These are phyloP conservation scores for Charina bottae DNA, from an alignment of 2,113 vertebrate species.

Conservation along the genomic window DNA sequence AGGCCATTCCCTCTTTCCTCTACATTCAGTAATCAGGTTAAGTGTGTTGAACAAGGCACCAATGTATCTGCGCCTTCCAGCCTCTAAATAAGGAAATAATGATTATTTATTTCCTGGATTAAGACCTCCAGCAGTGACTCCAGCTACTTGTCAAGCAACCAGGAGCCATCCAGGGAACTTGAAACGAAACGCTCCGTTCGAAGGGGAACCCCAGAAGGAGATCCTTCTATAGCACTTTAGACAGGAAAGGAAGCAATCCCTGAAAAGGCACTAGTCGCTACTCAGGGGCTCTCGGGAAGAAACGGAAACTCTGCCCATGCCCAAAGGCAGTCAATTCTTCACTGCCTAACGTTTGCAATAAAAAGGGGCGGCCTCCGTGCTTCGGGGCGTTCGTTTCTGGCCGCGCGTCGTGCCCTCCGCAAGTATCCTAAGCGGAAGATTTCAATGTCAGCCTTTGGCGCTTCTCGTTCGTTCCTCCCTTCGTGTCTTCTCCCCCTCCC, in stretches of 20 bases:
- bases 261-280: background rate
- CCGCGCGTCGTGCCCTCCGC: background rate
- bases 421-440: background rate
- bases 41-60: background rate
- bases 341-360: background rate
- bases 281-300: background rate
- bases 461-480: background rate
- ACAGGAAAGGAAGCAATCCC: background rate
- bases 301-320: background rate
- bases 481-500: background rate
- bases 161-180: background rate
- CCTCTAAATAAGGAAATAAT: background rate
- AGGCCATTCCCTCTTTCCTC: background rate
- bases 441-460: background rate
- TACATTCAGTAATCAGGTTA: background rate
- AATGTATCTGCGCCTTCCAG: background rate
- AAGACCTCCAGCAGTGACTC: background rate
- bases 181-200: no score
- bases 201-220: background rate
- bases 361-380: no score
- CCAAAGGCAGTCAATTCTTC: background rate
- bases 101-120: background rate
- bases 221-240: background rate
- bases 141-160: background rate
- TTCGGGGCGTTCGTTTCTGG: no score